A percentile compares a stretch with the other conserved stretches of the same genome.
phyloP scores from a whole-genome alignment of 2,888 invertebrate species.

The Leptopilina syphax region DNA sequence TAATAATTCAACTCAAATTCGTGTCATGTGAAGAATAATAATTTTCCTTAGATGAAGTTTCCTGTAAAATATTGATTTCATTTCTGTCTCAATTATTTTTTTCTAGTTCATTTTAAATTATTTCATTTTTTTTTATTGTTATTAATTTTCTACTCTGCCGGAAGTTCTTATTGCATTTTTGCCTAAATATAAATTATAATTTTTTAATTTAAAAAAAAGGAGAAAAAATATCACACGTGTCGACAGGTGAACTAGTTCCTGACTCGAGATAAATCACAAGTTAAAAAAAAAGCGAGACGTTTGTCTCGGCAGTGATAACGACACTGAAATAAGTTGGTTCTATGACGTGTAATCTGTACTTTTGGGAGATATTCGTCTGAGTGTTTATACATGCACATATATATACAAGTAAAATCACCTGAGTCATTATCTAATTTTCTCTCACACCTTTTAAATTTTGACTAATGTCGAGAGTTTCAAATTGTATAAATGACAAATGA shows the following conservation, averaged over 20 bases:
- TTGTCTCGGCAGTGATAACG: constrained; percentile 20
- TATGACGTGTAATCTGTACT: constrained; percentile 35
- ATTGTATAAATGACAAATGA: background rate
- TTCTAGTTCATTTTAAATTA: no score
- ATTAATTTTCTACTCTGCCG: no score
- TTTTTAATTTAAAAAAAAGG: background rate
- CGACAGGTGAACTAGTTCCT: constrained; percentile 1
- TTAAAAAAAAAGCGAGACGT: constrained; percentile 3
- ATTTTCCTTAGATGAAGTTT: no score
- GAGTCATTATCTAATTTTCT: constrained; percentile 2
- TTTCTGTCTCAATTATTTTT: no score
- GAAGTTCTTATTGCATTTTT: no score
- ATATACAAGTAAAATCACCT: constrained; percentile 1
- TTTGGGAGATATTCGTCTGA: background rate
- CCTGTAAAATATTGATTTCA: no score
- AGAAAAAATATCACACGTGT: constrained; percentile 7
- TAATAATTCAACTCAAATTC: no score
- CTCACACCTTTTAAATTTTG: background rate
- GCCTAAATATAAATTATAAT: no score
- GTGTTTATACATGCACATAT: background rate
- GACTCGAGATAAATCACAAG: constrained; percentile 8
- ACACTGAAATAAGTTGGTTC: constrained; percentile 9
- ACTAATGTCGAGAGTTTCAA: background rate
- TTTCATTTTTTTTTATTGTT: no score
- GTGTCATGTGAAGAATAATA: no score